Base-by-base conservation (phyloP, 2,113 vertebrate species). In the Illadopsis cleaveri region DNA sequence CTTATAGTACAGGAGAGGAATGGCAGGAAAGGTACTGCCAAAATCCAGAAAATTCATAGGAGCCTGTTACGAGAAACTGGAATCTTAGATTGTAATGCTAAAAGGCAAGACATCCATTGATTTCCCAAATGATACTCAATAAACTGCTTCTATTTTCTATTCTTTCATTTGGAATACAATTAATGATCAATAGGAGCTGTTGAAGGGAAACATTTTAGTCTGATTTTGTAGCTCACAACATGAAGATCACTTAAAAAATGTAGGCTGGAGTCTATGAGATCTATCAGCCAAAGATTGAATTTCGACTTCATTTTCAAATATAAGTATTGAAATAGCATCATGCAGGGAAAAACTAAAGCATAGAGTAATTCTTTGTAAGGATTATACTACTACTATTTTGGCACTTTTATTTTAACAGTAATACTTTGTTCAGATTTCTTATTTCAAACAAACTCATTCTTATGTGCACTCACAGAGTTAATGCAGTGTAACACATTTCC, bases 61-160 rank as follows among this genome's bases (percentile, higher is more conserved):
- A 71, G 23, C 15, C 27, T 48, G 10, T 28, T 37, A 24, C 0
- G 10, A 1, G 0, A 56, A 75, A 48, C 8, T 30, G 2, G 25
- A 69, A 14, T 19, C 27, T 42, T 47, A 15, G 8, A 12, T 4
- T 25, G 53, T n/a, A 44, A 16, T 15, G 28, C 21, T 30, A 53
- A 48, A 11, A 61, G 14, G 11, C 11, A 44, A 89, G 48, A 47
- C 30, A 33, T 16, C 4, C 5, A 50, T 0, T 44, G 12, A 4
- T 48, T 68, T 84, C 33, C 61, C 13, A 90, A 31, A 56, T 24
- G 30, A 25, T 28, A 20, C 40, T 24, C 45, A 61, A 72, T 7
- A 69, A 47, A 77, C 10, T 18, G 9, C 15, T 60, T 54, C 53
- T 75, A 6, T 28, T 60, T 18, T 11, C 47, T 57, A 4, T 45